phyloP scores from a whole-genome alignment of 2,797 vertebrate species.

The Pogonophryne albipinna region DNA sequence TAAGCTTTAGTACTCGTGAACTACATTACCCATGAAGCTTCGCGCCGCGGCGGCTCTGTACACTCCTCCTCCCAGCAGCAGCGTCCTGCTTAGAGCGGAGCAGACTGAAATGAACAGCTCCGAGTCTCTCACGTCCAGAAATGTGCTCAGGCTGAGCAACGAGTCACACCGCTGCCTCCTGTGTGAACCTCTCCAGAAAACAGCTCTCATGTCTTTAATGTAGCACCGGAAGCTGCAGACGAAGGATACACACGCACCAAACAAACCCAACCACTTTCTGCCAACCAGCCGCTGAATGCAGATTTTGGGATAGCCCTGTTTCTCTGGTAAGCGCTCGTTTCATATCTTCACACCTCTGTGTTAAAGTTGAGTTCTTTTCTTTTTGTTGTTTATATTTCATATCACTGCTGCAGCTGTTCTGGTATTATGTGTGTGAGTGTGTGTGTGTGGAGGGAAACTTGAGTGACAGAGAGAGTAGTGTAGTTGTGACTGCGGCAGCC shows the following conservation, averaged over 20 bases:
- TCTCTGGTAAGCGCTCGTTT: conserved; percentile 67
- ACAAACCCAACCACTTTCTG: conserved; percentile 50
- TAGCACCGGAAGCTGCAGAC: background rate
- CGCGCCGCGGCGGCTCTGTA: conserved; percentile 56
- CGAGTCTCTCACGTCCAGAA: conserved; percentile 45
- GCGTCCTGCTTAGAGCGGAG: conserved; percentile 47
- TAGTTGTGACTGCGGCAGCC: conserved; percentile 61
- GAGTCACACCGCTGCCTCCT: conserved; percentile 16
- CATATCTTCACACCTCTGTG: conserved; percentile 9
- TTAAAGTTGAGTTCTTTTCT: conserved; percentile 57
- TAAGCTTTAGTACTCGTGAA: background rate
- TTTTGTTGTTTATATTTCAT: background rate
- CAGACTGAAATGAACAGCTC: conserved; percentile 58
- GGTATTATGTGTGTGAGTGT: no score
- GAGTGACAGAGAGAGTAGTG: background rate
- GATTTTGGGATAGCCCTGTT: conserved; percentile 49
- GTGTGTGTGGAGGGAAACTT: conserved; percentile 53
- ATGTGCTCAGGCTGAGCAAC: conserved; percentile 55
- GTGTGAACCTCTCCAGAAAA: background rate
- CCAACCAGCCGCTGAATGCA: conserved; percentile 49
- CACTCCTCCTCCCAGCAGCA: conserved; percentile 64
- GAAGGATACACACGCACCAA: conserved; percentile 10
- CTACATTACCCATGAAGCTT: conserved; percentile 77
- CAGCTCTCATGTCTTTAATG: background rate
- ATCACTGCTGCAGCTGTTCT: background rate